Conservation (phyloP, 2,888 invertebrate species). For the Cryptops parisi region DNA sequence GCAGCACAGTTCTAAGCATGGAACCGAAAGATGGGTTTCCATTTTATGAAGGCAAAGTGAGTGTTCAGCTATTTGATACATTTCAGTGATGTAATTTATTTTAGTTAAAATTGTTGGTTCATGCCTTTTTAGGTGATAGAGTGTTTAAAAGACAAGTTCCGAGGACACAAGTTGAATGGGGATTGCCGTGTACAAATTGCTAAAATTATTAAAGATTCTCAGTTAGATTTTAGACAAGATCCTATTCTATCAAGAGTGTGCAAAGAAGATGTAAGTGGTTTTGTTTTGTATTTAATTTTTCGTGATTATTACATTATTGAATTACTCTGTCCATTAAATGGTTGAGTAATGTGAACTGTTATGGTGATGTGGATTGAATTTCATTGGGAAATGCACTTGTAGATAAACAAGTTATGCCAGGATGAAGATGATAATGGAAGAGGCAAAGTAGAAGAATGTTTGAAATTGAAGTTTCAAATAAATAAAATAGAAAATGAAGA, state of each 20-base stretch:
- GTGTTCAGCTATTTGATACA: constrained; percentile 33
- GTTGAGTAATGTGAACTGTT: no score
- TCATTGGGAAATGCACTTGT: constrained; percentile 7
- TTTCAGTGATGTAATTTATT: background rate
- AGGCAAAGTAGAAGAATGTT: constrained; percentile 70
- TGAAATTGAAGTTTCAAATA: constrained; percentile 46
- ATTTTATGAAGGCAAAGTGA: constrained; percentile 67
- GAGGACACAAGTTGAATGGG: constrained; percentile 39
- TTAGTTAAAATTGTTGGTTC: background rate
- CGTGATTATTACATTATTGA: constrained; percentile 21
- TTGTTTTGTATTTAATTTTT: constrained; percentile 7
- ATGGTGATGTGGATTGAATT: no score
- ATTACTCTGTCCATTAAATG: constrained; percentile 19
- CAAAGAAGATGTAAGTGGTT: constrained; percentile 39
- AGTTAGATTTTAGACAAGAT: constrained; percentile 78
- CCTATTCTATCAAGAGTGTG: constrained; percentile 72
- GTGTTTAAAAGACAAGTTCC: constrained; percentile 22
- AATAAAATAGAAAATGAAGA: constrained; percentile 55
- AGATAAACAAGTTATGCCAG: constrained; percentile 18
- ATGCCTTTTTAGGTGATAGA: constrained; percentile 15
- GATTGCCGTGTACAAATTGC: constrained; percentile 70
- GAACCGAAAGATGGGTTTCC: constrained; percentile 44
- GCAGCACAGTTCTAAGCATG: constrained; percentile 36
- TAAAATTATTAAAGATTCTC: constrained; percentile 68
- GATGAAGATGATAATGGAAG: constrained; percentile 40